Base-by-base conservation (phyloP, 2,797 vertebrate genomes). In the Diceros bicornis region DNA sequence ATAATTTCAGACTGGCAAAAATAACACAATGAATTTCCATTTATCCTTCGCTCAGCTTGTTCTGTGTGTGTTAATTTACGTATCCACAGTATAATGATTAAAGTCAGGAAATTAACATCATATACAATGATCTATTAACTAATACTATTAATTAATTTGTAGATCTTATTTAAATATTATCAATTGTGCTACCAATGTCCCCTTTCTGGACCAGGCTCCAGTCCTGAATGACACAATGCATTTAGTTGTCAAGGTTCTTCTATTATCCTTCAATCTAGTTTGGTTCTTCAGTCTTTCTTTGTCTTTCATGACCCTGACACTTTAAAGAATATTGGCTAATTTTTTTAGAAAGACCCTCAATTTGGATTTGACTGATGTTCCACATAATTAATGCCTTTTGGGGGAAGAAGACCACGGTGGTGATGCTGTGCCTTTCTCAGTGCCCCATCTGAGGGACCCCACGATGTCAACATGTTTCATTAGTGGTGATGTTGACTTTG, bases 141-240 rank as follows among this genome's bases (percentile, higher is more conserved):
- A 29, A 57, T 68, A 68, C 21, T 34, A 37, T 93, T 47, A 59
- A 59, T 68, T 55, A 59, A 86, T 78, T 37, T 44, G 32, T 4
- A 85, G 71, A 77, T 34, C 34, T 44, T 93, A 86, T 59, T 86
- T 68, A 86, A 29, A 93, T 78, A 59, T 69, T 27, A 59, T 59
- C 62, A 34, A 4, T 34, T 68, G 34, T 78, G 23, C 52, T 61
- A 37, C 83, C 18, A 78, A 18, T 59, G 37, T 14, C 18, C 6
- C 16, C 62, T 69, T 59, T 78, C 83, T 87, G 62, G 52, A 61
- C n/a, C 23, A 50, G 32, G 25, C 47, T 69, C 52, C 12, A 61
- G 37, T 78, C 37, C 32, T 69, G 62, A 83, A 62, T 32, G 37
- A 69, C 41, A 69, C 12, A 59, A 18, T 69, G 34, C 8, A 17